Percentiles rank a stretch among this genome's conserved stretches.
These are phyloP conservation scores for Spinibarbus caldwelli DNA, from an alignment of 2,797 vertebrate species.

Conservation along the genomic window DNA sequence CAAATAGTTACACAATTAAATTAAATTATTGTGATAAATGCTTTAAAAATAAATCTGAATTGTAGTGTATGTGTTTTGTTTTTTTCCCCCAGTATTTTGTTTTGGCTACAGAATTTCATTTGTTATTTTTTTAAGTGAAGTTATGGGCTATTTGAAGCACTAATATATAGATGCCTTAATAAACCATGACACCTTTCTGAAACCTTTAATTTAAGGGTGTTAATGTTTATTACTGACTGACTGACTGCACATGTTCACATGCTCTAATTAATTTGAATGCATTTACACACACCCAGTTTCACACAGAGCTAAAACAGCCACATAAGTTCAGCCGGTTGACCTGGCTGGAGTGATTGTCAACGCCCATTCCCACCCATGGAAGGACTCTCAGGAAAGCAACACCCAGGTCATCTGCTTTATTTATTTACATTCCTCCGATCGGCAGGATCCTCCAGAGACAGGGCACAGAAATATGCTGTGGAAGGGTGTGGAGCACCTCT, in stretches of 20 bases:
- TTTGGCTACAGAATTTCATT: background rate
- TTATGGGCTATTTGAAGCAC: background rate
- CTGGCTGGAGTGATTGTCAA: slow-evolving; percentile 59
- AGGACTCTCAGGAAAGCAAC: slow-evolving; percentile 76
- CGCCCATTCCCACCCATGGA: slow-evolving; percentile 66
- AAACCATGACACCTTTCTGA: background rate
- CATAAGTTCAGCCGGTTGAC: slow-evolving; percentile 47
- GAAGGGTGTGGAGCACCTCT: slow-evolving; percentile 69
- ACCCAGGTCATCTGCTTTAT: slow-evolving; percentile 75
- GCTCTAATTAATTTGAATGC: background rate
- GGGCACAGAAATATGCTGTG: slow-evolving; percentile 70
- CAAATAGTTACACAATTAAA: background rate
- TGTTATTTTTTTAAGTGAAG: background rate
- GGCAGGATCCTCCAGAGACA: slow-evolving; percentile 68
- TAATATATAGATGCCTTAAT: background rate
- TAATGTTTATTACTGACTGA: background rate
- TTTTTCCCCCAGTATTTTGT: background rate
- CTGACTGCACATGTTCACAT: background rate
- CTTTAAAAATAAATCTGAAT: background rate
- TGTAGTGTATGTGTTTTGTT: too few species aligned
- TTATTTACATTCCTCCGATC: slow-evolving; percentile 76
- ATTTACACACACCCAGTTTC: slow-evolving; percentile 13
- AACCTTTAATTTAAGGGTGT: background rate
- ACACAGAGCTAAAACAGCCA: slow-evolving; percentile 21
- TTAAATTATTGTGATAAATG: background rate